Conservation (phyloP, 2,113 vertebrate species). For the Oenanthe oenanthe region DNA sequence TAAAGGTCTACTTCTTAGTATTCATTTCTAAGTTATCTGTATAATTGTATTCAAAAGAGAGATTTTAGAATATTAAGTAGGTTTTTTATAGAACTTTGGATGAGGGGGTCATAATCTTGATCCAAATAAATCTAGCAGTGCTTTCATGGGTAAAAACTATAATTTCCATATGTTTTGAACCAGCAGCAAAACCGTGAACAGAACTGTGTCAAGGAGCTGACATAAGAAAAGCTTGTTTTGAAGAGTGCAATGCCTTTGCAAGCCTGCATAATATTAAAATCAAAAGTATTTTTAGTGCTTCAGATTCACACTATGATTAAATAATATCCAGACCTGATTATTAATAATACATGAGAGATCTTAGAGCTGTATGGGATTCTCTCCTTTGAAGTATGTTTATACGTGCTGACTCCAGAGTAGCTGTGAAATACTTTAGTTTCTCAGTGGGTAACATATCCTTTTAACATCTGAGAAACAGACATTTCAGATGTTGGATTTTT, state of each 20-base stretch:
- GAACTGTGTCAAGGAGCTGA: background rate
- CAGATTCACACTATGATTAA: background rate
- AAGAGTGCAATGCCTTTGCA: background rate
- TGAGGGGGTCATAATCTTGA: background rate
- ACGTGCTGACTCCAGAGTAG: background rate
- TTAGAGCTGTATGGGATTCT: background rate
- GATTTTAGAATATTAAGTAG: background rate
- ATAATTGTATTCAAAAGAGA: background rate
- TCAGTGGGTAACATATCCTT: background rate
- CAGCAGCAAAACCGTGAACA: background rate
- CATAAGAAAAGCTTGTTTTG: background rate
- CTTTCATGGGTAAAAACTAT: background rate
- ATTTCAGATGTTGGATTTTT: background rate
- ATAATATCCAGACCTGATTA: background rate
- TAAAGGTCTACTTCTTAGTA: background rate
- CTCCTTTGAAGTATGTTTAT: background rate
- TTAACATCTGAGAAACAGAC: background rate
- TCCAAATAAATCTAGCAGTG: background rate
- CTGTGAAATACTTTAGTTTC: background rate
- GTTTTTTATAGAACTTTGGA: background rate
- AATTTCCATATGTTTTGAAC: background rate
- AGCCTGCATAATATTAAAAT: background rate
- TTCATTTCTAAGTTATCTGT: background rate
- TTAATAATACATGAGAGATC: background rate
- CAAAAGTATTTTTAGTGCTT: background rate